Base-by-base conservation (phyloP, 23 tunicate genomes). In the Oikopleura albicans region DNA sequence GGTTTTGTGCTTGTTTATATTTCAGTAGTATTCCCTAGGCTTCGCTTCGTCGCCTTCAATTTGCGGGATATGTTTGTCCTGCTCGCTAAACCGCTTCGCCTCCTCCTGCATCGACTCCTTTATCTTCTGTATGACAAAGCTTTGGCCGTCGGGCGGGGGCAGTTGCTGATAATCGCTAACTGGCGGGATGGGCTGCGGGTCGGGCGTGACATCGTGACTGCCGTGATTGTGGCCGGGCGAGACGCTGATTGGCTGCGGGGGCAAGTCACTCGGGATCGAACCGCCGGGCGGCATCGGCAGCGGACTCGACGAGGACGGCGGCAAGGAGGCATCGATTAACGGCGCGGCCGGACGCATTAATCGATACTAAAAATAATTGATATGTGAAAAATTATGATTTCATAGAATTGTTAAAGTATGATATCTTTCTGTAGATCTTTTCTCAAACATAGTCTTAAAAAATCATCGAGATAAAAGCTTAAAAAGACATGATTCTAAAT, bases 51-150 rank as follows among this genome's bases (percentile, higher is more conserved):
- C 36, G 40, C 75, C 8, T 59, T 85, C 33, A 76, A 86, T 63
- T 57, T 56, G 39, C 83, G 76, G 0, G 35, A 84, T 75, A 66
- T 49, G 39, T 87, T 86, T 76, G 39, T 88, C 85, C 56, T 87
- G 63, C 38, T 83, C 76, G 75, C 85, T 87, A 40, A 91, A 91
- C 40, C 88, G 84, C 76, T 91, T 91, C 66, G 90, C 96, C 41
- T 91, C 96, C 71, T 88, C 88, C 56, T 88, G 89, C 96, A 91
- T 88, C 84, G 85, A 86, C 75, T 91, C 90, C 56, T 91, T 91
- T 40, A 91, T 91, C 84, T 91, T 88, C 83, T 88, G 83, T 38
- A 91, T 91, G 37, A 71, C 79, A 37, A 71, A 71, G 37, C 79
- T 71, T 16, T 29, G 34, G 34, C 79, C 79, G 79, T 71, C 79